Evolutionary conservation across 2,797 vertebrate species (phyloP), one percentile per base, ranked within the genome.

Genomic region (Sebastes minor): DNA sequence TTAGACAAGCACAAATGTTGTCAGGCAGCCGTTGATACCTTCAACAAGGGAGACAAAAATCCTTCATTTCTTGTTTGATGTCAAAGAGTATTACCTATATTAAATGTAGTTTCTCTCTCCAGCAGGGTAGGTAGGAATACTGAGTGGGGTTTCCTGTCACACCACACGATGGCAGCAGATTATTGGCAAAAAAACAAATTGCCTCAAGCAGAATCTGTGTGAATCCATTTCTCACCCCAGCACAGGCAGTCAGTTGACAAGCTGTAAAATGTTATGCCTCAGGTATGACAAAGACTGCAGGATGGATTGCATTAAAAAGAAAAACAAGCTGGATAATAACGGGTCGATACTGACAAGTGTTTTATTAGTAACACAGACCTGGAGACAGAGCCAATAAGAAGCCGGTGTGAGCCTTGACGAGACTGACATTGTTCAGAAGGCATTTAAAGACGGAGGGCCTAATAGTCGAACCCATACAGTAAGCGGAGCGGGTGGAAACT

Each of bases 311-410:
- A 57, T 76, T n/a, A 59, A 81, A 90, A 91, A 9, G 38, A 42
- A 89, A 84, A 82, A 85, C 25, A 86, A 86, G 86, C 78, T 63
- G 59, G 74, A 84, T 76, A 88, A 68, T 84, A 83, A 77, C 73
- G 81, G 85, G 84, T 93, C 82, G 91, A 95, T 95, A 94, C 93
- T 94, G 95, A 96, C 92, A 89, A 93, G 93, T 95, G 93, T 96
- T 95, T 96, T 95, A 95, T 96, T 96, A 95, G 91, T 94, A 95
- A 95, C 92, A 95, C 94, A 95, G 92, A 95, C 92, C 92, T 93
- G 94, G 94, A 94, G 89, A 94, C 90, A 91, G 93, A 94, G 92
- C 88, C 89, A 91, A 90, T 91, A 90, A 92, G 92, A 92, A 93
- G 89, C 92, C 73, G 86, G 88, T 93, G 88, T 89, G 91, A 91